Conservation (phyloP, 2,113 vertebrate genomes). For the Paramisgurnus dabryanus region DNA sequence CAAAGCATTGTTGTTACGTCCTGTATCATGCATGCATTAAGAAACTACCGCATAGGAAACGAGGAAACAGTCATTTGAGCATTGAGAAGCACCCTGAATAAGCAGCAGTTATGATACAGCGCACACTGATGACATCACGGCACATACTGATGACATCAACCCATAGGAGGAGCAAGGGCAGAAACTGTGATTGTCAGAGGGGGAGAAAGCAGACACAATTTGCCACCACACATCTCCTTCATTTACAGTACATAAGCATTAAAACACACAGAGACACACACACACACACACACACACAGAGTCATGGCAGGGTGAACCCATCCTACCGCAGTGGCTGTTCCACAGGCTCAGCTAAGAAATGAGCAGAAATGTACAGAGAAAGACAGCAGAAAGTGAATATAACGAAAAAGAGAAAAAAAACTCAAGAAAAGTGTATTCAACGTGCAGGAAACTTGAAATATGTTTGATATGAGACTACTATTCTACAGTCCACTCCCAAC, state of each 20-base stretch:
- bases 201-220: constrained; percentile 3
- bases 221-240: constrained; percentile 30
- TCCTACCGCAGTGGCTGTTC: constrained; percentile 97
- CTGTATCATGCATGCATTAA: too few species aligned
- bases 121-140: constrained; percentile 56
- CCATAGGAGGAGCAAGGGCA: constrained; percentile 38
- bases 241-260: constrained; percentile 15
- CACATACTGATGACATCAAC: constrained; percentile 60
- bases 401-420: constrained; percentile 53
- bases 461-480: background rate
- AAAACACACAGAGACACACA: constrained; percentile 46
- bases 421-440: constrained; percentile 54
- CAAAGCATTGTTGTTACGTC: too few species aligned
- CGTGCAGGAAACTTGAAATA: constrained; percentile 45
- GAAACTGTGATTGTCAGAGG: constrained; percentile 38
- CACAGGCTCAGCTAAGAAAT: constrained; percentile 90
- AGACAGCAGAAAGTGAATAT: constrained; percentile 75
- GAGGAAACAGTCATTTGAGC: too few species aligned
- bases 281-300: constrained; percentile 34
- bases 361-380: constrained; percentile 79
- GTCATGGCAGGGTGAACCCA: constrained; percentile 57
- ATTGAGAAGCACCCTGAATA: constrained; percentile 21
- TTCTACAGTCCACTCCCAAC: background rate
- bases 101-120: constrained; percentile 50
- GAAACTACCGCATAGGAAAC: too few species aligned